These are phyloP conservation scores for Urocyon cinereoargenteus DNA, from an alignment of 2,797 vertebrate species.

Conservation along the genomic window DNA sequence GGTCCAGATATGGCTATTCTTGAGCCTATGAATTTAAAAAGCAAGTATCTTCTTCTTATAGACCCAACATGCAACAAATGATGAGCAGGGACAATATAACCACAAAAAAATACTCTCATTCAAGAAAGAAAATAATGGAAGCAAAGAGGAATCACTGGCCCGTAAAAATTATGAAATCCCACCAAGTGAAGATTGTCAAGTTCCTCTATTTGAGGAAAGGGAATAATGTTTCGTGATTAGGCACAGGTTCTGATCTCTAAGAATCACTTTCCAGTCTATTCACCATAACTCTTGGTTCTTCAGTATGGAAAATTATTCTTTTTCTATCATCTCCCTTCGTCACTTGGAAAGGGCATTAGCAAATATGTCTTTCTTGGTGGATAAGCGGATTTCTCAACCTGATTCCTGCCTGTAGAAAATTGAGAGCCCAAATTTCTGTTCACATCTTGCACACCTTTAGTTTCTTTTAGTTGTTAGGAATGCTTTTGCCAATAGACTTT, in stretches of 20 bases:
- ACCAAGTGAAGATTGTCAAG: neutral
- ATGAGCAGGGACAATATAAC: neutral
- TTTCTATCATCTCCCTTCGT: neutral
- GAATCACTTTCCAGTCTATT: neutral
- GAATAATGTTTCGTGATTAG: neutral
- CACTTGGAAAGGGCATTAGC: neutral
- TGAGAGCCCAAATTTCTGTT: neutral
- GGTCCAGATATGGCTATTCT: neutral
- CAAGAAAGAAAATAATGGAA: neutral
- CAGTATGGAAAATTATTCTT: neutral
- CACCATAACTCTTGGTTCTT: neutral
- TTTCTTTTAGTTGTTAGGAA: neutral
- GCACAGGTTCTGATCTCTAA: neutral
- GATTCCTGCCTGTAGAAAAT: conserved; percentile 21
- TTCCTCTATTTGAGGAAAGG: neutral
- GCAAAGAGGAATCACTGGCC: neutral
- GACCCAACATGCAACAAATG: neutral
- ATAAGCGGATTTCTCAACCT: neutral
- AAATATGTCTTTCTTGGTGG: neutral
- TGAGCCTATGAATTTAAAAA: conserved; percentile 19
- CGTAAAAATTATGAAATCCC: neutral
- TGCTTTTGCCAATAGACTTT: conserved; percentile 5
- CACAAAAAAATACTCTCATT: neutral
- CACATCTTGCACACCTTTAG: neutral
- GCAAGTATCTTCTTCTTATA: neutral